Evolutionary conservation across 2,888 invertebrate genomes (phyloP).

Genomic region (Clusia tigrina): DNA sequence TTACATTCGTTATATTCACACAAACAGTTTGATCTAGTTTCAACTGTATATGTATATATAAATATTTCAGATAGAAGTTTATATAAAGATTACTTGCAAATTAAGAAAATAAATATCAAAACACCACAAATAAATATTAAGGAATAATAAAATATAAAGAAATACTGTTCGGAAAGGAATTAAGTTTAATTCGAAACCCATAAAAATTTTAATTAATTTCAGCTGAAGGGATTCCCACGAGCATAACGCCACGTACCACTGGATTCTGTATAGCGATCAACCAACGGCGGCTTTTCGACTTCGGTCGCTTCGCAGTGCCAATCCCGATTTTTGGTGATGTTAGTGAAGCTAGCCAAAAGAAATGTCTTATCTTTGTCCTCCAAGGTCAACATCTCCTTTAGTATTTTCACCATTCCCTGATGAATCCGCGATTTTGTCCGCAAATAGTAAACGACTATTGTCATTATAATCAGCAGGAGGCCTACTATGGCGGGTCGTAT

Average conservation of each 20-base stretch:
- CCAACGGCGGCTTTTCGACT: slow-evolving; percentile 13
- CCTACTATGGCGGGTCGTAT: slow-evolving; percentile 71
- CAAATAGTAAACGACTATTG: slow-evolving; percentile 71
- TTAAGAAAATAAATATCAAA: no score
- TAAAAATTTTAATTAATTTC: neutral
- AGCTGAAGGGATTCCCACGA: neutral
- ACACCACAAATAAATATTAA: no score
- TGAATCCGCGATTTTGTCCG: slow-evolving; percentile 71
- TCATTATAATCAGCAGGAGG: slow-evolving; percentile 69
- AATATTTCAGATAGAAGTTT: no score
- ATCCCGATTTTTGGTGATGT: slow-evolving; percentile 68
- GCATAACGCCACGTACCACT: slow-evolving; percentile 67
- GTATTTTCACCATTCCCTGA: slow-evolving; percentile 69
- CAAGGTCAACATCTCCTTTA: slow-evolving; percentile 72
- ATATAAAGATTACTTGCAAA: no score
- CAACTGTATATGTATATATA: no score
- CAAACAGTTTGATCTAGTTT: no score
- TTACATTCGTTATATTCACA: no score
- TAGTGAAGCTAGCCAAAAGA: slow-evolving; percentile 70
- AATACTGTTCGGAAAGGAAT: neutral
- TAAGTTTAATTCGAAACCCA: neutral
- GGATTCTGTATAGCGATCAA: slow-evolving; percentile 49
- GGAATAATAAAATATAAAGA: no score
- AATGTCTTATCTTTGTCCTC: slow-evolving; percentile 77
- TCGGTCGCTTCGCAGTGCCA: slow-evolving; percentile 30